Conservation (phyloP, 2,113 vertebrate genomes). For the Archilochus colubris region DNA sequence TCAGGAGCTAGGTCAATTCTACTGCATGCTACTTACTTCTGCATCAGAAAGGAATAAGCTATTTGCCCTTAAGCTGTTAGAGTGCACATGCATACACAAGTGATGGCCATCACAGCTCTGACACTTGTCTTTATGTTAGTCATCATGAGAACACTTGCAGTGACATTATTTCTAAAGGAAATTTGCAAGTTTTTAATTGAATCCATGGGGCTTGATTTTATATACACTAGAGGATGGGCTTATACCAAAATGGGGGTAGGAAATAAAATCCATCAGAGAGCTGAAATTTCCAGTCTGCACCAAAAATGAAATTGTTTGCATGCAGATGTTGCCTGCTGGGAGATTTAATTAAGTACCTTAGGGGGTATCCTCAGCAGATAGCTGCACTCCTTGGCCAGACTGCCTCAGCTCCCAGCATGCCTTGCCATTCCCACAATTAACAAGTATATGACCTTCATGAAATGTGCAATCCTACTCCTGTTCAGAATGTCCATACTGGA, state of each 20-base stretch:
- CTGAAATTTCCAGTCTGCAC: not conserved
- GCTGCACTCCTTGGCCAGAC: rapidly evolving
- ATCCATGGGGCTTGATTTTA: not conserved
- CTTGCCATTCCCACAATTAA: not conserved
- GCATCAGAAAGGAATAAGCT: not conserved
- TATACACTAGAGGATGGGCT: not conserved
- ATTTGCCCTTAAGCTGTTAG: not conserved
- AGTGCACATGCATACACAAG: not conserved
- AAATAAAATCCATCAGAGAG: not conserved
- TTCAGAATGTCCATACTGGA: not conserved
- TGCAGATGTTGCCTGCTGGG: slow-evolving; percentile 29
- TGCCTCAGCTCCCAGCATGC: not conserved
- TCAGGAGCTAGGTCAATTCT: not conserved
- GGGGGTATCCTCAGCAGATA: not conserved
- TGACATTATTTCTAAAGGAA: not conserved
- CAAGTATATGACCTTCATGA: not conserved
- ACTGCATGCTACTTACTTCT: not conserved
- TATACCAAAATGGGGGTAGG: not conserved
- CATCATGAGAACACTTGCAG: not conserved
- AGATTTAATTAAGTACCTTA: slow-evolving; percentile 20
- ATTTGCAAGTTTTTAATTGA: not conserved
- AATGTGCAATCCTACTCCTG: not conserved
- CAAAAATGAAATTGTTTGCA: not conserved
- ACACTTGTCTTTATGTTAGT: not conserved
- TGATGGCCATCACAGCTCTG: not conserved